These are phyloP conservation scores for Drosophila lacteicornis DNA, from an alignment of 1,140 invertebrate species.

Conservation along the genomic window DNA sequence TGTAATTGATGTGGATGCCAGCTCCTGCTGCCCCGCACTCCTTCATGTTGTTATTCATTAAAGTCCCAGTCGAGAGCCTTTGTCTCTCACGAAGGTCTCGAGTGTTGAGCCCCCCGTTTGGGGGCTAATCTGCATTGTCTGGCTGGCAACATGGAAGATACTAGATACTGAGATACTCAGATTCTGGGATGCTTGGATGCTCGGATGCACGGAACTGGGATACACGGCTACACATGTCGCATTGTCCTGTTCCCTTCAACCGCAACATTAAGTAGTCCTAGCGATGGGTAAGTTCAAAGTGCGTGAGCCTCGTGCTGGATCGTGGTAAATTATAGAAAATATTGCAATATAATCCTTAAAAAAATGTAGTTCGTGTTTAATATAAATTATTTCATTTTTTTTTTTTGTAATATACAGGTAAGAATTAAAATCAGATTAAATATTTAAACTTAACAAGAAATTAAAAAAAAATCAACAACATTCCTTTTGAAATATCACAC, in stretches of 20 bases:
- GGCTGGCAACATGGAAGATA: constrained; percentile 42
- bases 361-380: too few relatives aligned
- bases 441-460: not conserved
- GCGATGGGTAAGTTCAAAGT: constrained; percentile 14
- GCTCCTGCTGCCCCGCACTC: constrained; percentile 5
- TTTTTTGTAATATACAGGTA: too few relatives aligned
- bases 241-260: constrained; percentile 55
- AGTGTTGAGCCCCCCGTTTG: constrained; percentile 25
- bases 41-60: constrained; percentile 67
- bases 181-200: constrained; percentile 2
- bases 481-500: too few relatives aligned
- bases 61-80: constrained; percentile 63
- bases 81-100: constrained; percentile 50
- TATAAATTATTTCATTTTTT: too few relatives aligned
- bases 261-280: constrained; percentile 35
- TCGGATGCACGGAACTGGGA: constrained; percentile 12
- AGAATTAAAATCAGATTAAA: too few relatives aligned
- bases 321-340: too few relatives aligned
- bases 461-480: not conserved
- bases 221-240: constrained; percentile 47
- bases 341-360: too few relatives aligned
- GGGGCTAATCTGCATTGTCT: constrained; percentile 73
- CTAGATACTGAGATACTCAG: not conserved
- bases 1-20: constrained; percentile 63
- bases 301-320: constrained; percentile 2